Percentiles rank a stretch among this genome's conserved stretches.
Evolutionary conservation across 2,888 invertebrate species (phyloP).

Genomic region (Nineta flava): DNA sequence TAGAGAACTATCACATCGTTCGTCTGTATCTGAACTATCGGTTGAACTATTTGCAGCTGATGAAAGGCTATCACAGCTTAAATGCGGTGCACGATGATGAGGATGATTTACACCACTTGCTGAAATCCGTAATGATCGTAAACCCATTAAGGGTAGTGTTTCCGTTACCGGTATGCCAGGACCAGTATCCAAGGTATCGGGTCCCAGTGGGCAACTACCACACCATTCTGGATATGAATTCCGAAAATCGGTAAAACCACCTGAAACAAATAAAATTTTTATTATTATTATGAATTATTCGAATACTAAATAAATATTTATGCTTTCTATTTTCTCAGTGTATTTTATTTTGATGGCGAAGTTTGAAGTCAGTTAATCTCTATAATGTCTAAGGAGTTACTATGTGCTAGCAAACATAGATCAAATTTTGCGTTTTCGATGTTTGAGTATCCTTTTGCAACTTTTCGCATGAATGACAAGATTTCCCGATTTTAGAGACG

Average conservation of each 20-base stretch:
- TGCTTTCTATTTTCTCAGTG: no score
- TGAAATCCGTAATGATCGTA: conserved; percentile 25
- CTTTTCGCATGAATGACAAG: no score
- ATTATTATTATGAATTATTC: no score
- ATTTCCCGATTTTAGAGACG: no score
- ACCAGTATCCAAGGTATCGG: conserved; percentile 14
- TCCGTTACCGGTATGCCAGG: conserved; percentile 19
- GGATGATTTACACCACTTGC: conserved; percentile 18
- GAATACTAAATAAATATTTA: no score
- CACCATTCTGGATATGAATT: conserved; percentile 84
- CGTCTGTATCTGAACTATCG: conserved; percentile 29
- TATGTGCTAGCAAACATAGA: no score
- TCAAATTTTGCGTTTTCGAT: no score
- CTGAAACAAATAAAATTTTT: conserved; percentile 30
- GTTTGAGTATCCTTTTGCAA: no score
- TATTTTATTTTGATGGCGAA: no score
- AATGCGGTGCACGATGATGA: conserved; percentile 16
- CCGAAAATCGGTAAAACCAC: conserved; percentile 73
- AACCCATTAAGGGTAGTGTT: conserved; percentile 24
- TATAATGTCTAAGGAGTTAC: no score
- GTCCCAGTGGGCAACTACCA: conserved; percentile 45
- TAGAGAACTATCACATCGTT: conserved; percentile 31
- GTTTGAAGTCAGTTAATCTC: no score
- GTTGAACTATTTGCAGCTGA: conserved; percentile 28
- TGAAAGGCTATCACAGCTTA: conserved; percentile 24